phyloP scores from a whole-genome alignment of 2,113 vertebrate species.

The Phylloscopus whistleri region DNA sequence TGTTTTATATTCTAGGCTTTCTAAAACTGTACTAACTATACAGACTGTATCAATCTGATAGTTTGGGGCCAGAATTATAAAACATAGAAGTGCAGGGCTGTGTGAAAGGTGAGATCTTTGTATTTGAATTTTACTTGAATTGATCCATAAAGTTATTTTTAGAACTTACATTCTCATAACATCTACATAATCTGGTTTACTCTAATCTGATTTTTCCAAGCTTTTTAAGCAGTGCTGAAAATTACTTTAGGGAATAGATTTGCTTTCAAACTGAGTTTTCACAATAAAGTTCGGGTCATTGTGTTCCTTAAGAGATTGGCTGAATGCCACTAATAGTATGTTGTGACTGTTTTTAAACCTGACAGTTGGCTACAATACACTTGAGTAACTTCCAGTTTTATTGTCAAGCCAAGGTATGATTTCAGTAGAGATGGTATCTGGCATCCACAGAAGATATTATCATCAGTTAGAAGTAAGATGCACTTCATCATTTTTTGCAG shows the following conservation, averaged over 20 bases:
- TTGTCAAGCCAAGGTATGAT: conserved; percentile 37
- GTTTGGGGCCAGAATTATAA: conserved; percentile 22
- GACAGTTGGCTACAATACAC: conserved; percentile 49
- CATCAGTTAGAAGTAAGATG: conserved; percentile 5
- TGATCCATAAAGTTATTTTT: conserved; percentile 70
- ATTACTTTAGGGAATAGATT: conserved; percentile 74
- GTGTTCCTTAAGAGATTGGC: conserved; percentile 64
- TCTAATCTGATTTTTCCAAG: conserved; percentile 69
- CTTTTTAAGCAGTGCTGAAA: conserved; percentile 68
- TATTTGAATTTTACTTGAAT: conserved; percentile 63
- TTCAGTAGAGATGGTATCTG: conserved; percentile 11
- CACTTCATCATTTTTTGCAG: conserved; percentile 16
- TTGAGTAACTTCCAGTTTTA: conserved; percentile 57
- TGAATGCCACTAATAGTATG: conserved; percentile 54
- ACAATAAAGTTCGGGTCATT: conserved; percentile 65
- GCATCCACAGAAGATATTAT: background rate
- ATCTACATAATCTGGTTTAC: conserved; percentile 70
- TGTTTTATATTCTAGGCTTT: conserved; percentile 13
- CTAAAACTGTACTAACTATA: background rate
- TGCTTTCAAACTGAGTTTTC: conserved; percentile 71
- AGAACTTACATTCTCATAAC: conserved; percentile 66
- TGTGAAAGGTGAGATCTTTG: conserved; percentile 50
- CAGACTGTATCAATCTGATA: conserved; percentile 16
- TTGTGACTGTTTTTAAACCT: conserved; percentile 61
- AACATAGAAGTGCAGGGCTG: background rate